Evolutionary conservation across 2,888 invertebrate species (phyloP), one percentile per base, ranked within the genome.

Genomic region (Ormyrus nitidulus): DNA sequence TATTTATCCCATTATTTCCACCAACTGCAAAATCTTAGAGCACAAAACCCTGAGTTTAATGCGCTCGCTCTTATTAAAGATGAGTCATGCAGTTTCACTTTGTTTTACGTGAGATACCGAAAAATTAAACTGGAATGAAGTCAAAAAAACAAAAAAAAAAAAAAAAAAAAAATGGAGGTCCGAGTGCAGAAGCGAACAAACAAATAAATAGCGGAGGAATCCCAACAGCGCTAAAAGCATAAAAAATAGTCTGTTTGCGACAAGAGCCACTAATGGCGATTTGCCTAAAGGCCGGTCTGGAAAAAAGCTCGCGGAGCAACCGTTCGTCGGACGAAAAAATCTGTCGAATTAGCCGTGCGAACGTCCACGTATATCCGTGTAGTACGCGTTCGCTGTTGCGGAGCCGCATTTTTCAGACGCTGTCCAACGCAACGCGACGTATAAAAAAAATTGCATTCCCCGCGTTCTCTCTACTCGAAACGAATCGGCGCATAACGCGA

Each of bases 361-460:
- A 5, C 53, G 5, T 8, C 51, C 6, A 51, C n/a, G 8, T 9
- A 49, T 11, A 62, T n/a, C 13, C 65, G 51, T 44, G 64, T 54
- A 44, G 70, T 54, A 11, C 70, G 58, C 56, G 79, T 51, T 64
- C 64, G 83, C 64, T 79, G 80, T 71, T 70, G 69, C 53, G 46
- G 53, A 53, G 11, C 5, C 80, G 83, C 86, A 84, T 86, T 86
- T 86, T 85, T 86, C 86, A 85, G 80, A 82, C 81, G 80, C 83
- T 83, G 84, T 85, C 85, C 85, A 86, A 85, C 83, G 84, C 86
- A 85, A 81, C 75, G 83, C 83, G 48, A 72, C 72, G 19, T 4
- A 53, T 48, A 10, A 68, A 76, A 75, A 75, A 79, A 79, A 70
- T 68, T 68, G 19, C 80, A 61, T 72, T 71, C 34, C 48, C 19